A percentile compares a stretch with the other conserved stretches of the same genome.
Evolutionary conservation across 2,113 vertebrate species (phyloP).

Genomic region (Castor canadensis): DNA sequence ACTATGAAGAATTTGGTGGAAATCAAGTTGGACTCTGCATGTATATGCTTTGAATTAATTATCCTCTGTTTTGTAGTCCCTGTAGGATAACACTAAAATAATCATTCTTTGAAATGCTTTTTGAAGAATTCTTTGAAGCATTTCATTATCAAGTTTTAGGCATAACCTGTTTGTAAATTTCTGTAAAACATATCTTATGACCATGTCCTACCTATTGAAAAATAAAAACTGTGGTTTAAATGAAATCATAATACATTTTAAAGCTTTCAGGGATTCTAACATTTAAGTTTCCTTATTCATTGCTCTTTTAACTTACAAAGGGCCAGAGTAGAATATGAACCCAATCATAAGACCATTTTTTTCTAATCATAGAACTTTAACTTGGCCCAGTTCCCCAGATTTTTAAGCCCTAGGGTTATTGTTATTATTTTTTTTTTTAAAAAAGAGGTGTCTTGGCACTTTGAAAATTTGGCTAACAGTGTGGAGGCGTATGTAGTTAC

Average conservation of each 20-base stretch:
- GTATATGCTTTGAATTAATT: background rate
- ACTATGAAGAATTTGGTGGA: slow-evolving; percentile 16
- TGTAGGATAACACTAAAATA: background rate
- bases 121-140: slow-evolving; percentile 30
- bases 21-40: slow-evolving; percentile 1
- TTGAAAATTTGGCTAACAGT: background rate
- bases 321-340: background rate
- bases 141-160: background rate
- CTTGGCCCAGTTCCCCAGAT: background rate
- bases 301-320: background rate
- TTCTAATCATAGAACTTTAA: background rate
- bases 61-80: background rate
- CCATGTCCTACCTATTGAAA: background rate
- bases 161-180: slow-evolving; percentile 1
- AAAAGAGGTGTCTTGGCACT: background rate
- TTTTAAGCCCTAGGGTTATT: background rate
- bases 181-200: background rate
- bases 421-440: background rate
- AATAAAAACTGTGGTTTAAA: background rate
- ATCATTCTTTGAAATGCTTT: background rate
- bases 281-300: background rate
- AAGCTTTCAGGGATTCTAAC: background rate
- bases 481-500: background rate
- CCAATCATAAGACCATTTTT: background rate
- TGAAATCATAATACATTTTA: background rate